These are phyloP conservation scores for Pyrgilauda ruficollis DNA, from an alignment of 2,113 vertebrate species.

Conservation along the genomic window DNA sequence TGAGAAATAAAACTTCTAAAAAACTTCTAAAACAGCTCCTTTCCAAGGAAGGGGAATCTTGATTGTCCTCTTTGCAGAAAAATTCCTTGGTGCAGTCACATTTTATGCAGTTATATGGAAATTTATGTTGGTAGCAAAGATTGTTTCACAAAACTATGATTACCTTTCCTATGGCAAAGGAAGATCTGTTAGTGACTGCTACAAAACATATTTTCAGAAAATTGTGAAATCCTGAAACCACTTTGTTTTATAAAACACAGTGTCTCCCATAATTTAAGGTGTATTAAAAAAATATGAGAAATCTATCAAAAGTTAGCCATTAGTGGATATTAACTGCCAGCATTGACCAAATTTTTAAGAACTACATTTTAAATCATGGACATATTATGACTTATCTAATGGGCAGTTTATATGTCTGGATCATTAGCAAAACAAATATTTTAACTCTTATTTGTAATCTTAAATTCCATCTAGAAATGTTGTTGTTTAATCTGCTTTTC, in stretches of 20 bases:
- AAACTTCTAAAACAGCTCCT: not conserved
- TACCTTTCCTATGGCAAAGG: not conserved
- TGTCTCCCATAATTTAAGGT: not conserved
- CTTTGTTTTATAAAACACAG: not conserved
- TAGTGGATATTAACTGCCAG: constrained; percentile 11
- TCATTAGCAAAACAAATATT: not conserved
- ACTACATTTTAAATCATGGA: constrained; percentile 13
- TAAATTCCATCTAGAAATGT: not conserved
- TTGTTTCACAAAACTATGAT: not conserved
- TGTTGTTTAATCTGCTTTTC: not conserved
- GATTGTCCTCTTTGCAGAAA: not conserved
- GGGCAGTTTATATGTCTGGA: not conserved
- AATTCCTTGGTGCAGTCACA: not conserved
- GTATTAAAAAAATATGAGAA: not conserved
- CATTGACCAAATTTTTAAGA: constrained; percentile 3
- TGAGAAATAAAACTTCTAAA: not conserved
- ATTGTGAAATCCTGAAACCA: not conserved
- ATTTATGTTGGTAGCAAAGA: not conserved
- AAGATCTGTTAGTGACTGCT: not conserved
- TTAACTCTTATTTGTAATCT: not conserved
- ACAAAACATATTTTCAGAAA: not conserved
- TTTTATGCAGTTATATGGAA: not conserved
- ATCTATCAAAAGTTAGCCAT: not conserved
- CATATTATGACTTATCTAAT: not conserved
- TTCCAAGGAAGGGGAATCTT: not conserved